Evolutionary conservation across 2,797 vertebrate species (phyloP).

Genomic region (Sebastes minor): DNA sequence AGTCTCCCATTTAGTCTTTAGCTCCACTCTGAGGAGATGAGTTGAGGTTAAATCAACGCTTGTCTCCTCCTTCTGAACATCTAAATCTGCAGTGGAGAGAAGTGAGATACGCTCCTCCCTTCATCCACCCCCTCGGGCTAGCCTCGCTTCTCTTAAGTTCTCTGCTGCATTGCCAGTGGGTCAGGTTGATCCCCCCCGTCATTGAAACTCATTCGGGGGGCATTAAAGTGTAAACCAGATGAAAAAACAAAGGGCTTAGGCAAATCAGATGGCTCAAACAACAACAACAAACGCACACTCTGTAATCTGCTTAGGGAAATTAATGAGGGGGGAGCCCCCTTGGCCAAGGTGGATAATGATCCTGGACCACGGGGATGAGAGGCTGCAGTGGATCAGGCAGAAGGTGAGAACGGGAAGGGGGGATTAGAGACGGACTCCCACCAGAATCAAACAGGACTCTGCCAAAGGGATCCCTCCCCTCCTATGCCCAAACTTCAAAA

Average conservation of each 20-base stretch:
- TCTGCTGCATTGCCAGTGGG: slow-evolving; percentile 83
- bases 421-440: slow-evolving; percentile 92
- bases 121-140: slow-evolving; percentile 69
- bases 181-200: slow-evolving; percentile 91
- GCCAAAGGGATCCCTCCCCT: slow-evolving; percentile 89
- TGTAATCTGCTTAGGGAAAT: slow-evolving; percentile 99
- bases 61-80: slow-evolving; percentile 70
- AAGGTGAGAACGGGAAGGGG: slow-evolving; percentile 93
- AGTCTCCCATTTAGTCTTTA: slow-evolving; percentile 65
- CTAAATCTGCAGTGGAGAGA: slow-evolving; percentile 63
- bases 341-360: slow-evolving; percentile 85
- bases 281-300: slow-evolving; percentile 96
- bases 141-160: slow-evolving; percentile 75
- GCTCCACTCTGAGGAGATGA: slow-evolving; percentile 67
- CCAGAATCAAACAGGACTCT: slow-evolving; percentile 91
- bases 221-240: slow-evolving; percentile 99
- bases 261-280: slow-evolving; percentile 98
- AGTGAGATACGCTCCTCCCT: slow-evolving; percentile 69
- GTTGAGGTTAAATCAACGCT: slow-evolving; percentile 74
- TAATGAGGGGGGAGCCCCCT: slow-evolving; percentile 89
- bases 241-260: slow-evolving; percentile 99
- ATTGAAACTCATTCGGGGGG: slow-evolving; percentile 95
- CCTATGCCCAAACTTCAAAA: slow-evolving; percentile 88
- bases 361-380: slow-evolving; percentile 86
- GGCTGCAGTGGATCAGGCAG: slow-evolving; percentile 91